Base-by-base conservation (phyloP, 2,888 invertebrate genomes). In the Lymantria monacha region DNA sequence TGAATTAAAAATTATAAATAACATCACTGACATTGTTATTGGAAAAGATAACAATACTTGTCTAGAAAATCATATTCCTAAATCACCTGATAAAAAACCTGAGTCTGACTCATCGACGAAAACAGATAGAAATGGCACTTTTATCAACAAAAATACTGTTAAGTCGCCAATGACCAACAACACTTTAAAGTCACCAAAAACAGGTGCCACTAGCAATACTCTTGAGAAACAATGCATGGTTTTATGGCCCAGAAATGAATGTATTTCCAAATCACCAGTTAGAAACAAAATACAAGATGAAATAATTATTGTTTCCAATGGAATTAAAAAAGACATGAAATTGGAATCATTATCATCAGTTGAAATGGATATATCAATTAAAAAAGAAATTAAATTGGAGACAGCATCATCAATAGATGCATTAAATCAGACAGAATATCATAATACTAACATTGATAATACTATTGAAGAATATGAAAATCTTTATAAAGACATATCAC, bases 401-500 rank as follows among this genome's bases (percentile, higher is more conserved):
- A 43, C 52, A 5, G 42, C 40, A n/a, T 48, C 40, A n/a, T 48
- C 52, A 3, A 30, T 51, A n/a, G 56, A 67, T 42, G 60, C 61
- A 57, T 47, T 53, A 11, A 64, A 63, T 46, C 57, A 59, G 52
- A 56, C 52, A 9, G 60, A 55, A 45, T 46, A 54, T 22, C 22
- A 22, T 3, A 22, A 5, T 22, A 7, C 41, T 14, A 12, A 8
- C 12, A 12, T n/a, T 30, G 53, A 66, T 44, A 85, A 87, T 47
- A 88, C 88, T 0, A 65, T 81, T 15, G 84, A 85, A 31, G 81
- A 79, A 48, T 91, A 89, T 48, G 90, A 90, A 57, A 84, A 83
- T 15, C 80, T 90, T 33, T 89, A 77, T 57, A 87, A 85, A 64
- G 72, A 88, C 45, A 59, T 88, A 41, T 72, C 84, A 22, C 61